Percentiles rank a stretch among this genome's conserved stretches.
Conservation (phyloP, 2,797 vertebrate genomes). For the Anomalospiza imberbis region DNA sequence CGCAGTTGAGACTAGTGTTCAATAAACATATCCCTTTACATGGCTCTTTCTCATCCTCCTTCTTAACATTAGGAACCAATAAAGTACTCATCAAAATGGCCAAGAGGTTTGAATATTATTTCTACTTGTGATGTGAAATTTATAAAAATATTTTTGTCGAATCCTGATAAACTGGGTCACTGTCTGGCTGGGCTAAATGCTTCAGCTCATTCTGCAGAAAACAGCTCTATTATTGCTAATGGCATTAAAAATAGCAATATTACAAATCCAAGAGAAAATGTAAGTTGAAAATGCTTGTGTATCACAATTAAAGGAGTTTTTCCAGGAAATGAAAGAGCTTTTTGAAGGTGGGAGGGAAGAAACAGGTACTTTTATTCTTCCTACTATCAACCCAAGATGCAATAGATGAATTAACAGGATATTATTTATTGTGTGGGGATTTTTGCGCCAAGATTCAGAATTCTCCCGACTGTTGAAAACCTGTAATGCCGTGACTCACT, state of each 20-base stretch:
- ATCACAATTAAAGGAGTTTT: not conserved
- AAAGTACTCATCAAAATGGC: not conserved
- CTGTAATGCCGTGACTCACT: not conserved
- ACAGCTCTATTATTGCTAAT: not conserved
- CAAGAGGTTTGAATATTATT: not conserved
- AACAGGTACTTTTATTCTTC: not conserved
- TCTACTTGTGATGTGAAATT: not conserved
- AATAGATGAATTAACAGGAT: not conserved
- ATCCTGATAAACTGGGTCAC: not conserved
- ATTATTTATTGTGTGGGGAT: not conserved
- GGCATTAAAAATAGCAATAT: not conserved
- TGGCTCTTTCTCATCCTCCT: not conserved
- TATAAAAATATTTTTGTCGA: not conserved
- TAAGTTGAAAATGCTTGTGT: not conserved
- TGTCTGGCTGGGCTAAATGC: not conserved
- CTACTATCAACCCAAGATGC: not conserved
- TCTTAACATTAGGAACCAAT: not conserved
- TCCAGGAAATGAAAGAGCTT: not conserved
- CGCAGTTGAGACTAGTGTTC: not conserved
- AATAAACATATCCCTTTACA: not conserved
- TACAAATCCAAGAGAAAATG: not conserved
- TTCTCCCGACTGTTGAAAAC: not conserved
- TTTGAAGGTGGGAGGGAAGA: not conserved
- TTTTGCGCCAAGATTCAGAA: not conserved
- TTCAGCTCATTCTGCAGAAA: not conserved